Evolutionary conservation across 2,797 vertebrate species (phyloP).

Genomic region (Muraenolepis orangiensis): DNA sequence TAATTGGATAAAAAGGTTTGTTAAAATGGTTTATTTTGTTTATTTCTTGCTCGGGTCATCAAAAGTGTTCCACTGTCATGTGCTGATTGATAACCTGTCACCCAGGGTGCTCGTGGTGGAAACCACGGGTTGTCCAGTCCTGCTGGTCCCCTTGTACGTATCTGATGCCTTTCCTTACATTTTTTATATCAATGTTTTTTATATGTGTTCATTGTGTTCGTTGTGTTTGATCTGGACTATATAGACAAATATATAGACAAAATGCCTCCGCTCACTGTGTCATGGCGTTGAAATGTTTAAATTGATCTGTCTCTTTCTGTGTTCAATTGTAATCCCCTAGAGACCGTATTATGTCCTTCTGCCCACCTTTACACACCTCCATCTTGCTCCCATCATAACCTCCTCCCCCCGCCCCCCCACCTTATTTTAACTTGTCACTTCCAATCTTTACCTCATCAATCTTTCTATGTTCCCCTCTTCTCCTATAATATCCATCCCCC

Average conservation of each 20-base stretch:
- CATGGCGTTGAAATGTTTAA: not conserved
- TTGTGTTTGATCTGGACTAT: not conserved
- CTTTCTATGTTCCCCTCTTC: not conserved
- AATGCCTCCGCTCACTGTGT: not conserved
- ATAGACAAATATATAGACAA: not conserved
- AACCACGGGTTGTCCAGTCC: conserved; percentile 89
- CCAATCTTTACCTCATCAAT: not conserved
- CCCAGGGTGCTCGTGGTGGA: conserved; percentile 89
- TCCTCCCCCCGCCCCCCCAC: not conserved
- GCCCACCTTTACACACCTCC: not conserved
- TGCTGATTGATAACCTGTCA: conserved; percentile 12
- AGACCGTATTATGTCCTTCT: not conserved
- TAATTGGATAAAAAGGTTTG: no score
- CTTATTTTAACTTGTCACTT: not conserved
- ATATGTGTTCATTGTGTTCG: not conserved
- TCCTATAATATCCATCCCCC: not conserved
- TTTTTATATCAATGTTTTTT: no score
- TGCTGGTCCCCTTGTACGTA: conserved; percentile 89
- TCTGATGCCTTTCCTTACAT: not conserved
- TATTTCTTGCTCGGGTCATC: no score
- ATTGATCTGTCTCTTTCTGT: not conserved
- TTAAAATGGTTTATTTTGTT: no score
- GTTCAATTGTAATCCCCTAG: not conserved
- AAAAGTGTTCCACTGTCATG: not conserved
- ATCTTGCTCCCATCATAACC: not conserved